A percentile compares a stretch with the other conserved stretches of the same genome.
These are phyloP conservation scores for Zeuzera pyrina DNA, from an alignment of 2,888 invertebrate species.

Conservation along the genomic window DNA sequence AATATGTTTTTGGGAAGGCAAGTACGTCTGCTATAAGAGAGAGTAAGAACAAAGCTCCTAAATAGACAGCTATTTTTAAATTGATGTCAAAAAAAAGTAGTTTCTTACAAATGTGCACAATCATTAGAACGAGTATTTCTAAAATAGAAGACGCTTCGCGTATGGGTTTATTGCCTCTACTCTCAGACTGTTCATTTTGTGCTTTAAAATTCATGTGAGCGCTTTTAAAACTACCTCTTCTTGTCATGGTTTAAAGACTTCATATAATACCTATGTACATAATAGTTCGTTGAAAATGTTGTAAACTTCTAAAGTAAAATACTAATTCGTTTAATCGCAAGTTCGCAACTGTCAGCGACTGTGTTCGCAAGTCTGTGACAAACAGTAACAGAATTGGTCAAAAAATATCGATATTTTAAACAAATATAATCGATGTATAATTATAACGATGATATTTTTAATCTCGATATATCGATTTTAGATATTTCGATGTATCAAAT, in stretches of 20 bases:
- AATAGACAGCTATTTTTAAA: conserved; percentile 88
- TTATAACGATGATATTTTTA: no score
- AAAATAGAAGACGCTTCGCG: conserved; percentile 86
- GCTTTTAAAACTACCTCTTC: conserved; percentile 45
- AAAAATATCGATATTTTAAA: no score
- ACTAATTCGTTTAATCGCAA: no score
- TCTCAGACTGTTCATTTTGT: conserved; percentile 53
- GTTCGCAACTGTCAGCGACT: no score
- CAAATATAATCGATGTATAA: no score
- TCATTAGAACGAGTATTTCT: conserved; percentile 85
- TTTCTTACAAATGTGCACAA: conserved; percentile 90
- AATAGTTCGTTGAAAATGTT: no score
- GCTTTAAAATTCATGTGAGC: conserved; percentile 59
- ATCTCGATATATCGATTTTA: no score
- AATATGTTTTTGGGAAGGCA: conserved; percentile 87
- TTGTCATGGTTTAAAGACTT: conserved; percentile 46
- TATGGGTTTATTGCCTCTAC: conserved; percentile 85
- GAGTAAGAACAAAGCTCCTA: conserved; percentile 85
- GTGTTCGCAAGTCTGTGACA: no score
- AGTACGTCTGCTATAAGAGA: conserved; percentile 89
- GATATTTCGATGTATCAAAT: no score
- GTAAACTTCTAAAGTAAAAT: no score
- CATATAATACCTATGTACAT: background rate
- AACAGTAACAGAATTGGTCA: no score
- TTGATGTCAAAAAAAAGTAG: conserved; percentile 88